Evolutionary conservation across 2,888 invertebrate genomes (phyloP).

Genomic region (Notocelia uddmanniana): DNA sequence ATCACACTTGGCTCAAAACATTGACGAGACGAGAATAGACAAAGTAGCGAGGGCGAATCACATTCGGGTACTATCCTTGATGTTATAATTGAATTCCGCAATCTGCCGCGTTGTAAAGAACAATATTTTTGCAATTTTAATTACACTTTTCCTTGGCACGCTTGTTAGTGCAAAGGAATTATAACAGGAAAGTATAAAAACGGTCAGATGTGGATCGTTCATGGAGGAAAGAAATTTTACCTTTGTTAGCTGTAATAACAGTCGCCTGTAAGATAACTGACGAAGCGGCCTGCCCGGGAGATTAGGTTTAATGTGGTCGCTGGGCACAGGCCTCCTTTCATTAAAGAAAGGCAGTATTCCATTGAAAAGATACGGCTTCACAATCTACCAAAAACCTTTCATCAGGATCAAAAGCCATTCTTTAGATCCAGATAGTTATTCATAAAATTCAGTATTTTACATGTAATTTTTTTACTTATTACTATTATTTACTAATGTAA

Average conservation of each 20-base stretch:
- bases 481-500: too few relatives aligned
- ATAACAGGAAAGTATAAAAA: not conserved
- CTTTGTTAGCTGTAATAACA: slow-evolving; percentile 11
- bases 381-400: not conserved
- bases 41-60: slow-evolving; percentile 13
- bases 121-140: slow-evolving; percentile 5
- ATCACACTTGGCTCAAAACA: slow-evolving; percentile 1
- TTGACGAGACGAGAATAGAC: slow-evolving; percentile 26
- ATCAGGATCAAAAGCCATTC: not conserved
- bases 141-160: not conserved
- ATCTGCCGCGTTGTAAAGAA: not conserved
- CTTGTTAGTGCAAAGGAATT: not conserved
- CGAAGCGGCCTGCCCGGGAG: slow-evolving; percentile 15
- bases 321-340: not conserved
- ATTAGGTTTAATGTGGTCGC: slow-evolving; percentile 12
- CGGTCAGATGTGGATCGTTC: too few relatives aligned
- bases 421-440: too few relatives aligned
- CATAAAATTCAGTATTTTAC: too few relatives aligned
- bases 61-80: slow-evolving; percentile 19
- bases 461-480: too few relatives aligned
- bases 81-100: slow-evolving; percentile 11
- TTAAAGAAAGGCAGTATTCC: too few relatives aligned
- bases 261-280: slow-evolving; percentile 1
- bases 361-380: not conserved
- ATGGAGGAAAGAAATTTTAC: too few relatives aligned